A percentile compares a stretch with the other conserved stretches of the same genome.
These are phyloP conservation scores for Xanthia icteritia DNA, from an alignment of 2,888 invertebrate genomes.

Conservation along the genomic window DNA sequence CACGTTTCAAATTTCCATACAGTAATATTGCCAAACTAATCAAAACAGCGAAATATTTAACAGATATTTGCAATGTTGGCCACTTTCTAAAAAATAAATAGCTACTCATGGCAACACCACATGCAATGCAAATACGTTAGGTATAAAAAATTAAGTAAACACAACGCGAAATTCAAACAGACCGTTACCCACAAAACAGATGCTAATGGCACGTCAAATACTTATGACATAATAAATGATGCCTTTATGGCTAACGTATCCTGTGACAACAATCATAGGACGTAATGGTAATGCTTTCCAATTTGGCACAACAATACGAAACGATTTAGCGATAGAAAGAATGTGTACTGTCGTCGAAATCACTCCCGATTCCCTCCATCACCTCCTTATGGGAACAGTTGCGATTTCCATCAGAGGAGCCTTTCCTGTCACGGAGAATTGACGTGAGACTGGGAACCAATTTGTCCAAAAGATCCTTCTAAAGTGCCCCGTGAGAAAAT, in stretches of 20 bases:
- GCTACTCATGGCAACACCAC: background rate
- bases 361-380: background rate
- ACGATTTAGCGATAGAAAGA: conserved; percentile 50
- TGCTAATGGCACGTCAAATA: conserved; percentile 59
- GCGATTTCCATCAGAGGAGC: conserved; percentile 21
- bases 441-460: conserved; percentile 37
- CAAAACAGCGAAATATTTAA: too few species aligned
- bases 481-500: conserved; percentile 27
- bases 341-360: conserved; percentile 31
- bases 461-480: conserved; percentile 18
- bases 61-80: too few species aligned
- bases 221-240: conserved; percentile 60
- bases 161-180: conserved; percentile 43
- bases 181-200: conserved; percentile 60
- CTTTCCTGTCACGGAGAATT: conserved; percentile 18
- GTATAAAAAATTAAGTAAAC: conserved; percentile 37
- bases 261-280: conserved; percentile 63
- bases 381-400: background rate
- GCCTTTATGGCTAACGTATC: conserved; percentile 67
- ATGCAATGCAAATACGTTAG: background rate
- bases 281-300: conserved; percentile 66
- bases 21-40: too few species aligned
- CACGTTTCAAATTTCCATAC: too few species aligned
- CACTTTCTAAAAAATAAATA: background rate
- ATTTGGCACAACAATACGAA: conserved; percentile 77